Evolutionary conservation across 2,797 vertebrate genomes (phyloP), one percentile per base, ranked within the genome.

Genomic region (Halcyon badia): DNA sequence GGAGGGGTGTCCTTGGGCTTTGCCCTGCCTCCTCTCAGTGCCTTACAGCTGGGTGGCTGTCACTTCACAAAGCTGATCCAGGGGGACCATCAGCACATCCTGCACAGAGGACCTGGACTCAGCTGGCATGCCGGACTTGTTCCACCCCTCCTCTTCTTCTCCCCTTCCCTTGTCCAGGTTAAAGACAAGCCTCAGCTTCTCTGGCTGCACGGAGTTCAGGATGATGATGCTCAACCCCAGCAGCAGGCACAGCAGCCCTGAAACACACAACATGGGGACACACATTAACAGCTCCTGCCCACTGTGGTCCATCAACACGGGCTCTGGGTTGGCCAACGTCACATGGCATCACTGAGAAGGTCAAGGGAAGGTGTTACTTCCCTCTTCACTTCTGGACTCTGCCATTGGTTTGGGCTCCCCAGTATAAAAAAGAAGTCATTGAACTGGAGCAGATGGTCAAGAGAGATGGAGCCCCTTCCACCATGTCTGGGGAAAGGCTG

Each of bases 161-260:
- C 39, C 18, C 2, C 37, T 71, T 35, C 71, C 89, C 31, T 95
- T 78, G 1, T 97, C 98, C 35, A 98, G 96, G 58, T 98, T 99
- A 90, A 99, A 99, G 56, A 98, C 98, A 83, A 98, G 97, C 87
- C 98, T 99, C 66, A 99, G 98, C 97, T 97, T 99, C 66, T 98
- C 98, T 1, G 99, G 99, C 60, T 98, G 96, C 58, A 97, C 2
- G 2, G 95, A 96, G 91, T 99, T 95, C 41, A 99, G 91, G 56
- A 98, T 65, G 66, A 98, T 93, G 95, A 99, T 87, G 22, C 96
- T 79, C 75, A 98, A 69, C 16, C 99, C 99, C 80, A 99, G 98
- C 84, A 99, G 22, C 75, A 98, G 49, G 83, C 99, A 99, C 86
- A 99, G 95, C 82, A 99, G 56, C 85, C 99, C 99, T 99, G 97